Evolutionary conservation across 1,140 invertebrate genomes (phyloP).

Genomic region (Zaprionus lachaisei): DNA sequence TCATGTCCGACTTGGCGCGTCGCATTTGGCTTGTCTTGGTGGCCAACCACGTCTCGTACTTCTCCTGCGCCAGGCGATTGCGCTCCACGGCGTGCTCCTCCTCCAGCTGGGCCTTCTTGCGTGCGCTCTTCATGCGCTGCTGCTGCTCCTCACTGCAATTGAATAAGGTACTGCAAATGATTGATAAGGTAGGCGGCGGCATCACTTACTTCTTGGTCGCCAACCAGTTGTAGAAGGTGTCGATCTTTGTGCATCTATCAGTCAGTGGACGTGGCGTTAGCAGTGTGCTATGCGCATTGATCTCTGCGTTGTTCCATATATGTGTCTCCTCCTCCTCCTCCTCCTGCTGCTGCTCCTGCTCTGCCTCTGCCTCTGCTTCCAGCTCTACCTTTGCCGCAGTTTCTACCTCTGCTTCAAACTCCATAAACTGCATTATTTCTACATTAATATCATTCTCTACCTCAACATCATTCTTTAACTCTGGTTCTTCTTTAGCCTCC

Average conservation of each 20-base stretch:
- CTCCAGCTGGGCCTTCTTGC: neutral
- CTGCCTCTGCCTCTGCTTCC: neutral
- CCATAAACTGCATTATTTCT: accelerated
- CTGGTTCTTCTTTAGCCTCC: neutral
- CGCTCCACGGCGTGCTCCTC: slow-evolving; percentile 10
- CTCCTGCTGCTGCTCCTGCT: neutral
- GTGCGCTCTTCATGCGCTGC: slow-evolving; percentile 1
- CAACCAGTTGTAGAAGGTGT: slow-evolving; percentile 24
- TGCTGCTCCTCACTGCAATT: slow-evolving; percentile 19
- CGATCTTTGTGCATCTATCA: neutral
- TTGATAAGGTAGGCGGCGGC: neutral
- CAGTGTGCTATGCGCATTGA: slow-evolving; percentile 32
- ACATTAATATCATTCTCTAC: neutral
- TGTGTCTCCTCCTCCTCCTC: neutral
- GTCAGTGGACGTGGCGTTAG: neutral
- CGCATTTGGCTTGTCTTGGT: slow-evolving; percentile 5
- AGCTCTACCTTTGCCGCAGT: neutral
- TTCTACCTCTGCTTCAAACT: neutral
- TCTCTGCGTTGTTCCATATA: slow-evolving; percentile 13
- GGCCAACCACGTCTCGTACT: slow-evolving; percentile 27
- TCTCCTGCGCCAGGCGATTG: neutral
- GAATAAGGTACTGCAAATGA: neutral
- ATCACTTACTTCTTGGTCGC: slow-evolving; percentile 37
- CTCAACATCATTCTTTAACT: neutral
- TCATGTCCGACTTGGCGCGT: slow-evolving; percentile 26